These are phyloP conservation scores for Procavia capensis DNA, from an alignment of 2,113 vertebrate genomes.

Conservation along the genomic window DNA sequence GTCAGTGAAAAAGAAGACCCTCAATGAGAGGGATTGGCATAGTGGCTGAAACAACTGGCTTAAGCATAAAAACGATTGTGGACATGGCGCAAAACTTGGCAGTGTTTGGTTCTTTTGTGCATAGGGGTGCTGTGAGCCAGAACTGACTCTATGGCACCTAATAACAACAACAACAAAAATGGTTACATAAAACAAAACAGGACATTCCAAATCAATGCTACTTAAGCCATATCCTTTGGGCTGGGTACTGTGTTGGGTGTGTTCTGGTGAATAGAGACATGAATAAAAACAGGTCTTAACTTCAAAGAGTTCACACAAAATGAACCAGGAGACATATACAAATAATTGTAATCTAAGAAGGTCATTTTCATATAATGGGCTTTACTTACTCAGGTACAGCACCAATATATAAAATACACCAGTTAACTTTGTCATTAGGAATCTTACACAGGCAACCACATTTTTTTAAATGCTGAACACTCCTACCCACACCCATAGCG, in stretches of 20 bases:
- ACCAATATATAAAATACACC: neutral
- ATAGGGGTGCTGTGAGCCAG: no score
- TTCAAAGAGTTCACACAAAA: neutral
- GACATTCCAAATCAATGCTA: neutral
- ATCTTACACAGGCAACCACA: neutral
- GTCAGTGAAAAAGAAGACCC: no score
- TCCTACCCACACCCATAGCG: neutral
- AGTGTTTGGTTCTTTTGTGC: no score
- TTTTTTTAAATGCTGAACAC: neutral
- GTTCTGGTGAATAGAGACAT: neutral
- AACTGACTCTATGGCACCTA: no score
- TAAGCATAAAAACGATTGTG: no score
- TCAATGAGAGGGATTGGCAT: no score
- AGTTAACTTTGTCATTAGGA: neutral
- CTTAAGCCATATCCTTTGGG: neutral
- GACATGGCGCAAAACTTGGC: no score
- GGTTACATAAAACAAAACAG: constrained; percentile 4
- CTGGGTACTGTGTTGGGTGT: neutral
- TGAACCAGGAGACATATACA: neutral
- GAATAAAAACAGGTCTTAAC: constrained; percentile 26
- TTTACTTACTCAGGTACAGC: constrained; percentile 35
- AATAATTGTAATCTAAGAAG: neutral
- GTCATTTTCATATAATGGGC: constrained; percentile 5
- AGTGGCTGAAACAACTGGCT: no score
- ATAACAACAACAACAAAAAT: no score